Evolutionary conservation across 2,113 vertebrate species (phyloP), one percentile per base, ranked within the genome.

Genomic region (Balaenoptera acutorostrata): DNA sequence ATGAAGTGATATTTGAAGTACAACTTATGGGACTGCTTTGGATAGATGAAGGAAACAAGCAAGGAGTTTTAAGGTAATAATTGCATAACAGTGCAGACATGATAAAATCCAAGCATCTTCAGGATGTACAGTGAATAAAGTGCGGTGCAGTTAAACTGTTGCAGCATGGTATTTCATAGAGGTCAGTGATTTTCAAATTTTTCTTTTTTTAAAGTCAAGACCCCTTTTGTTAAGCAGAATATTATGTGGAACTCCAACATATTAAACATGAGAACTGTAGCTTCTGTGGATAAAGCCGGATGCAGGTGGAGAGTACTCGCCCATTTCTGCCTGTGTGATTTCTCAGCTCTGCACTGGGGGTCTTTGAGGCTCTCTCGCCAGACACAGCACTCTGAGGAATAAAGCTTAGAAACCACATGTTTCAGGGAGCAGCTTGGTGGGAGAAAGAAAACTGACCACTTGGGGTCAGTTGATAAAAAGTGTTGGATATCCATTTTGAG

Each of bases 1-100:
- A 75, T 81, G n/a, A 61, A 69, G 74, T 68, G 13, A 59, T 63
- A 36, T n/a, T 90, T 90, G 84, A 46, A 64, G 20, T n/a, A 71
- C 29, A 83, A 59, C 11, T 39, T 84, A 66, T 10, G 33, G 49
- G 61, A 72, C 39, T 71, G 21, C 80, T 93, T 95, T 83, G 41
- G 63, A 27, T n/a, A 63, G 46, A 93, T 52, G 39, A 74, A 66
- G 84, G 81, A 55, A 57, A 41, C 18, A 7, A 87, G 61, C n/a
- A 20, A 82, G 46, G 39, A 77, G 77, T 85, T 88, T 66, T 25
- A 52, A 71, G 49, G 29, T 72, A 74, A 59, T 57, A 72, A 84
- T 87, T 78, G 23, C 2, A 0, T 92, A 31, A 44, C 31, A 69
- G 31, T 83, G 1, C 41, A 74, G 39, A 68, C 29, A 14, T 52